Conservation (phyloP, 2,797 vertebrate genomes). For the Pempheris klunzingeri region DNA sequence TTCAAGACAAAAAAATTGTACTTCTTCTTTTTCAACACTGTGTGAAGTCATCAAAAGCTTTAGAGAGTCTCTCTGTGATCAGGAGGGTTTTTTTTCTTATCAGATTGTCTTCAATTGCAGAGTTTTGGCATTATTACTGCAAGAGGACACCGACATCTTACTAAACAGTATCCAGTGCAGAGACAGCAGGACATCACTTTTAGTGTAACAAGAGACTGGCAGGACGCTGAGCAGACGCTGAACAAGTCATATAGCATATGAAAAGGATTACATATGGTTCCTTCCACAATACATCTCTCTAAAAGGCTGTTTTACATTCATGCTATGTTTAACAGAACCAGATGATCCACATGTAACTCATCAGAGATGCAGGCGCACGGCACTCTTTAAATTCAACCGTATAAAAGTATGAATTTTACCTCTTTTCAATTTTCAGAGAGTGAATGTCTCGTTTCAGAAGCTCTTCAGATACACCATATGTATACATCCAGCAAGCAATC, state of each 20-base stretch:
- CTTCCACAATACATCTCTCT: not conserved
- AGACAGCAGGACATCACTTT: slow-evolving; percentile 49
- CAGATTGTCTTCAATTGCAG: slow-evolving; percentile 28
- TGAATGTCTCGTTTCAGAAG: slow-evolving; percentile 1
- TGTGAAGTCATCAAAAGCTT: not conserved
- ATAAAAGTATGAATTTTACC: not conserved
- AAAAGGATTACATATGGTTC: slow-evolving; percentile 44
- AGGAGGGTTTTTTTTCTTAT: slow-evolving; percentile 10
- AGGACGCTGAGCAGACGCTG: not conserved
- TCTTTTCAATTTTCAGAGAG: slow-evolving; percentile 2
- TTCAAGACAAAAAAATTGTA: not conserved
- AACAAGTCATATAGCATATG: slow-evolving; percentile 33
- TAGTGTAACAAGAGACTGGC: slow-evolving; percentile 32
- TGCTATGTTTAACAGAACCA: slow-evolving; percentile 31
- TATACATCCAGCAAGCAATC: slow-evolving; percentile 39
- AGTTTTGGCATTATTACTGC: slow-evolving; percentile 24
- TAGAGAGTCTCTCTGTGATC: slow-evolving; percentile 5
- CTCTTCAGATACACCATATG: slow-evolving; percentile 2
- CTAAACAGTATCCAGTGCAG: slow-evolving; percentile 20
- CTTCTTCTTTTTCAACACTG: not conserved
- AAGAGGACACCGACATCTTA: slow-evolving; percentile 25
- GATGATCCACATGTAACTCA: slow-evolving; percentile 37
- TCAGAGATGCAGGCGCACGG: not conserved
- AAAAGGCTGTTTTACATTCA: slow-evolving; percentile 8
- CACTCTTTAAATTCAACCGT: not conserved